A percentile compares a stretch with the other conserved stretches of the same genome.
Evolutionary conservation across 1,140 invertebrate species (phyloP).

Genomic region (Halictus rubicundus): DNA sequence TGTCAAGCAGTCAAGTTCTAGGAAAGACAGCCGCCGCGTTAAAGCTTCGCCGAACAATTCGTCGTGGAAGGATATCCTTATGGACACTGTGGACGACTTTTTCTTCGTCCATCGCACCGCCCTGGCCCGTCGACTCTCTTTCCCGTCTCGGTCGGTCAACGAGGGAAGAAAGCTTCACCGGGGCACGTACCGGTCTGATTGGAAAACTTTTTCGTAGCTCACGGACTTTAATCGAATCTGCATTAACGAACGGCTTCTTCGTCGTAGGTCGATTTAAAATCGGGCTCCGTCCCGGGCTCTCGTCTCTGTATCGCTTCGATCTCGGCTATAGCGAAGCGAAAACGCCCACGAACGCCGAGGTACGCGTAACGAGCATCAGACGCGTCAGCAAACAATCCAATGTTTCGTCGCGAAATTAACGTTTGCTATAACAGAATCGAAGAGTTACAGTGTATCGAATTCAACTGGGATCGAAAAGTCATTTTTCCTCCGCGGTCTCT

Average conservation of each 20-base stretch:
- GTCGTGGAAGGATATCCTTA: conserved; percentile 52
- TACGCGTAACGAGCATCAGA: no score
- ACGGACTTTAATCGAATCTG: conserved; percentile 71
- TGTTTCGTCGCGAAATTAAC: no score
- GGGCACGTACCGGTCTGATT: conserved; percentile 66
- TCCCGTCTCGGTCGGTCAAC: not conserved
- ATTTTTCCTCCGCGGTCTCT: no score
- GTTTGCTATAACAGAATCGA: no score
- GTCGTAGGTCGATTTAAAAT: not conserved
- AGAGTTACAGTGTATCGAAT: no score
- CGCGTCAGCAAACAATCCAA: no score
- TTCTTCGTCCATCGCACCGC: conserved; percentile 8
- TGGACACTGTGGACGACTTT: conserved; percentile 40
- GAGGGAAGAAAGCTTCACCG: conserved; percentile 40
- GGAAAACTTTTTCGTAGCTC: conserved; percentile 70
- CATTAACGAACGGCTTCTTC: conserved; percentile 53
- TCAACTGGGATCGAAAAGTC: no score
- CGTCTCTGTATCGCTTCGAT: not conserved
- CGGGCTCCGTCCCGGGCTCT: not conserved
- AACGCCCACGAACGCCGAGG: not conserved
- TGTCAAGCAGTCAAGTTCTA: conserved; percentile 47
- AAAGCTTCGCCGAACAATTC: conserved; percentile 47
- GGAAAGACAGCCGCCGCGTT: conserved; percentile 8
- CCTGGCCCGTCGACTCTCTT: conserved; percentile 7
- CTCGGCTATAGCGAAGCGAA: conserved; percentile 11